These are phyloP conservation scores for Vesta saturnalis DNA, from an alignment of 2,888 invertebrate genomes.

Conservation along the genomic window DNA sequence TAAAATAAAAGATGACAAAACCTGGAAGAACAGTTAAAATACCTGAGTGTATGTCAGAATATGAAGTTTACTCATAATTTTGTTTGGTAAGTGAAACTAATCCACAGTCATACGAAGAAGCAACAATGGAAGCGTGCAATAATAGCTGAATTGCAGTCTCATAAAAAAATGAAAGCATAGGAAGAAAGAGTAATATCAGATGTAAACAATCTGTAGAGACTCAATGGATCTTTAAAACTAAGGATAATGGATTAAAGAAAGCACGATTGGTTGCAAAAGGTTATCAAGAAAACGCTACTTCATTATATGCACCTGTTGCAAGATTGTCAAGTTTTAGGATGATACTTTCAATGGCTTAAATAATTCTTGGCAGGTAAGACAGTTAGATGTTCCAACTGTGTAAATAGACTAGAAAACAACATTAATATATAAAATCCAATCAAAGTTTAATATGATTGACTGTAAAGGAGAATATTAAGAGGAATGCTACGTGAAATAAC, in stretches of 20 bases:
- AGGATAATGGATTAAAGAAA: constrained; percentile 33
- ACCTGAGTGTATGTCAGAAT: not conserved
- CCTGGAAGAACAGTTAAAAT: not conserved
- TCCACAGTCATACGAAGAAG: too few relatives aligned
- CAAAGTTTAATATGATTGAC: not conserved
- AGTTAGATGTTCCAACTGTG: constrained; percentile 24
- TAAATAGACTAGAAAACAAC: too few relatives aligned
- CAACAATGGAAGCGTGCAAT: constrained; percentile 37
- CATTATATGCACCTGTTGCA: not conserved
- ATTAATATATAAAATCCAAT: too few relatives aligned
- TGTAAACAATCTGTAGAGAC: constrained; percentile 38
- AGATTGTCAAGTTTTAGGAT: constrained; percentile 5
- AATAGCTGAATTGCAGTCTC: constrained; percentile 37
- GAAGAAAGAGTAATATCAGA: constrained; percentile 31
- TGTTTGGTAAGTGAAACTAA: not conserved
- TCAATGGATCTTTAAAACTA: constrained; percentile 37
- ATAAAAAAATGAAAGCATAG: constrained; percentile 37
- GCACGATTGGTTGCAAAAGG: constrained; percentile 15
- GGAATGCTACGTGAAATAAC: too few relatives aligned
- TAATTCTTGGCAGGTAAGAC: constrained; percentile 22
- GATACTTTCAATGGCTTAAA: constrained; percentile 5
- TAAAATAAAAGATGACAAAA: not conserved
- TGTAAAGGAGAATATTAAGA: too few relatives aligned
- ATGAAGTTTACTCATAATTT: not conserved
- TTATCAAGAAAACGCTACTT: not conserved